Evolutionary conservation across 2,888 invertebrate genomes (phyloP), one percentile per base, ranked within the genome.

Genomic region (Malthinus flaveolus): DNA sequence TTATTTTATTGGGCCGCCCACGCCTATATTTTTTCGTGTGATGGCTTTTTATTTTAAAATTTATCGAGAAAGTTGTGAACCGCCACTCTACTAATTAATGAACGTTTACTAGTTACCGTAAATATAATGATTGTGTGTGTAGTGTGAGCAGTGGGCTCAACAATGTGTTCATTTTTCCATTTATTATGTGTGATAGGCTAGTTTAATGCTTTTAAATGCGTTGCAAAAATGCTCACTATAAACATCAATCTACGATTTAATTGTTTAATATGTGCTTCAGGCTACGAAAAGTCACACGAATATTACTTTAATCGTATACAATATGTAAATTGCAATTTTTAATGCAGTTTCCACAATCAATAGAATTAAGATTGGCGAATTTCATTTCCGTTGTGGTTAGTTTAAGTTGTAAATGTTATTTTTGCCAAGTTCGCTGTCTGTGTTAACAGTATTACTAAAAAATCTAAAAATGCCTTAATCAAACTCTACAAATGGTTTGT

Each of bases 101-200:
- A 56, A 45, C 49, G 49, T 56, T 56, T 49, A 49, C 49, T 49
- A 56, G 53, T 47, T 56, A 50, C 10, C 31, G 36, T 46, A 35
- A 49, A 49, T 36, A 56, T 45, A 57, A 52, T 47, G 51, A 37
- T 37, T 47, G 36, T 51, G 46, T 51, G 46, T 32, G 48, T 46
- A 57, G 23, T 42, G 48, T 32, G 52, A 37, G 52, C 23, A 35
- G 48, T 32, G 52, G 33, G 52, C 23, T 23, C 23, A 23, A 23
- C 23, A 23, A 23, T 23, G 23, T 23, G 23, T 23, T 23, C 23
- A 23, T 23, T 23, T 23, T 3, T 46, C 47, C 51, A 39, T 51
- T 47, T 57, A 42, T 57, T 47, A 37, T 51, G 57, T 57, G 57
- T 57, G 57, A 57, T 57, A 52, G 48, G 51, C 47, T 50, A 48